phyloP scores from a whole-genome alignment of 1,140 invertebrate genomes.

The Thrips palmi region DNA sequence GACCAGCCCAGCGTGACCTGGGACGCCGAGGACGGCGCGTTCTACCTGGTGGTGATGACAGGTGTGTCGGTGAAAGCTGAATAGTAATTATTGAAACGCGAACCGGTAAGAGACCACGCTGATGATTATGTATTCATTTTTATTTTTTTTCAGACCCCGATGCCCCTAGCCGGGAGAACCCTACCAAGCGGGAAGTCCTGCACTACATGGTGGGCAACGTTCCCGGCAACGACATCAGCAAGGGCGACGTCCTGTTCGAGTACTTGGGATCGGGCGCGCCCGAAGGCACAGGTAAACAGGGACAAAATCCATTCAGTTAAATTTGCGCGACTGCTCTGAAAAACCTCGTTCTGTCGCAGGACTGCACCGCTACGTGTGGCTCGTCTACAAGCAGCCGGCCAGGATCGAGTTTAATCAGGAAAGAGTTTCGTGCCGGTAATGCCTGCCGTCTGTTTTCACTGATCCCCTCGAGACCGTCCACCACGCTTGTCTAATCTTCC shows the following conservation, averaged over 20 bases:
- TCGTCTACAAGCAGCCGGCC: conserved; percentile 1
- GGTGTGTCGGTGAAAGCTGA: conserved; percentile 21
- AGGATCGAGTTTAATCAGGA: not conserved
- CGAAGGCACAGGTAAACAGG: conserved; percentile 23
- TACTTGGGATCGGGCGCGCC: conserved; percentile 36
- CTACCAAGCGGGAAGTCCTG: conserved; percentile 29
- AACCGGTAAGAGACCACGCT: not conserved
- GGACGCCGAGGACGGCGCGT: conserved; percentile 26
- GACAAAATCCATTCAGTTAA: conserved; percentile 26
- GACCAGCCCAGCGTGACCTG: conserved; percentile 26
- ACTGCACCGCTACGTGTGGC: conserved; percentile 5
- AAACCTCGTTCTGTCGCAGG: not conserved
- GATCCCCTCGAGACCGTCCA: not conserved
- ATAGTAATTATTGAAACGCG: not conserved
- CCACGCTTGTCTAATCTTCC: not conserved
- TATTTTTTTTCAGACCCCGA: conserved; percentile 9
- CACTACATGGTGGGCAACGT: conserved; percentile 40
- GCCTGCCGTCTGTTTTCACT: not conserved
- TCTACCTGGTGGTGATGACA: conserved; percentile 41
- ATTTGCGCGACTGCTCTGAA: conserved; percentile 22
- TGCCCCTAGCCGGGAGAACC: conserved; percentile 15
- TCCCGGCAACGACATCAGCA: conserved; percentile 27
- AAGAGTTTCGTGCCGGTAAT: not conserved
- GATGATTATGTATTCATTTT: conserved; percentile 2
- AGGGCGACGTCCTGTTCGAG: conserved; percentile 28